A percentile compares a stretch with the other conserved stretches of the same genome.
Evolutionary conservation across 2,113 vertebrate genomes (phyloP).

Genomic region (Corythornis madagascariensis): DNA sequence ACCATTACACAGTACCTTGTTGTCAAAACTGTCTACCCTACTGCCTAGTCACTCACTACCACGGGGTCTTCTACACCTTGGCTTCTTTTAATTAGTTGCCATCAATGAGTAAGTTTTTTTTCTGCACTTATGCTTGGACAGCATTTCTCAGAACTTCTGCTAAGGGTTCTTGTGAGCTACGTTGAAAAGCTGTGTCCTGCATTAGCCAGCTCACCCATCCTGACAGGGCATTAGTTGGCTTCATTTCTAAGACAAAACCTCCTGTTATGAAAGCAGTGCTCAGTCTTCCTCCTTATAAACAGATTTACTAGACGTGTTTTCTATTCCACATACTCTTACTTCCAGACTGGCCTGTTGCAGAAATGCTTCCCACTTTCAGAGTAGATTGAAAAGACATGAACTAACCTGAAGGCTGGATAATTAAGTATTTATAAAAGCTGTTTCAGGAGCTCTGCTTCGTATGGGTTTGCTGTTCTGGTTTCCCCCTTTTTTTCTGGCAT

Average conservation of each 20-base stretch:
- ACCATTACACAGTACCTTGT: background rate
- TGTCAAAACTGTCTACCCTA: background rate
- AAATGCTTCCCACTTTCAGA: background rate
- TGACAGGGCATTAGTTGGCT: background rate
- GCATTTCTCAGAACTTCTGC: background rate
- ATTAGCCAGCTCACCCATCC: background rate
- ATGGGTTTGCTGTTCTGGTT: background rate
- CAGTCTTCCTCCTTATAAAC: background rate
- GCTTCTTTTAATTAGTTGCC: background rate
- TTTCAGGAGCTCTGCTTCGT: background rate
- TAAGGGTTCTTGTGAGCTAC: background rate
- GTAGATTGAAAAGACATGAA: slow-evolving; percentile 6
- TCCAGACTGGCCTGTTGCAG: background rate
- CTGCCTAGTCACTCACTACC: background rate
- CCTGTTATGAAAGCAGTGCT: background rate
- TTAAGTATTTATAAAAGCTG: slow-evolving; percentile 7
- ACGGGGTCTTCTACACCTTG: background rate
- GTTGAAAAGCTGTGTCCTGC: background rate
- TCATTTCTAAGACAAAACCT: background rate
- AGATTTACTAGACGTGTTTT: background rate
- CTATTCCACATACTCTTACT: background rate
- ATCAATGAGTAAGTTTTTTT: background rate
- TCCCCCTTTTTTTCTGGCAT: background rate
- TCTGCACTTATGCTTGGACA: background rate
- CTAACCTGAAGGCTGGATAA: slow-evolving; percentile 11